A percentile compares a stretch with the other conserved stretches of the same genome.
Evolutionary conservation across 2,888 invertebrate species (phyloP).

Genomic region (Seira musarum): DNA sequence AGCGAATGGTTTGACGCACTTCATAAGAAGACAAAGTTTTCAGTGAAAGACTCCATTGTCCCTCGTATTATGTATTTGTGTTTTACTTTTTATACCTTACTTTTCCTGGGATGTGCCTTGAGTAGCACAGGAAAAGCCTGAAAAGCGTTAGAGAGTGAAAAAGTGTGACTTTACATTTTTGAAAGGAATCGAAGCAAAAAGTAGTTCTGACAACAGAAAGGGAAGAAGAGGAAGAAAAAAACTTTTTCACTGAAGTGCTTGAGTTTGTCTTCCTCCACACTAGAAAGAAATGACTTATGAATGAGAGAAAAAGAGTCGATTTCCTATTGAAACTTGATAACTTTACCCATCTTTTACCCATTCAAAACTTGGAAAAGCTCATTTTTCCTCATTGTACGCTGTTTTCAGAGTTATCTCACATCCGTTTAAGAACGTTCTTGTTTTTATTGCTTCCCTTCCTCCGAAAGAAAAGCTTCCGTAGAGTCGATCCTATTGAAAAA

Average conservation of each 20-base stretch:
- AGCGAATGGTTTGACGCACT: conserved; percentile 20
- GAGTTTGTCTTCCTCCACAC: conserved; percentile 24
- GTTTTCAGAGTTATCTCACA: conserved; percentile 2
- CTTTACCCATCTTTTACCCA: conserved; percentile 49
- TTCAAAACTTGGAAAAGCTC: conserved; percentile 41
- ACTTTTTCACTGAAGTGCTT: conserved; percentile 14
- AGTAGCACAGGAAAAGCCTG: not conserved
- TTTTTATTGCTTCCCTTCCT: conserved; percentile 16
- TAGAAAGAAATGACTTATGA: conserved; percentile 52
- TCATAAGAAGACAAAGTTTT: conserved; percentile 39
- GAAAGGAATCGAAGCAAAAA: conserved; percentile 26
- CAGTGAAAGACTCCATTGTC: conserved; percentile 31
- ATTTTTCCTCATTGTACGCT: conserved; percentile 30
- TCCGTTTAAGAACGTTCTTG: conserved; percentile 13
- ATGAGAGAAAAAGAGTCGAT: conserved; percentile 51
- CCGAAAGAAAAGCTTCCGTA: not conserved
- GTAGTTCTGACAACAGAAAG: conserved; percentile 21
- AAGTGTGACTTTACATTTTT: conserved; percentile 26
- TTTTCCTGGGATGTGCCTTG: conserved; percentile 9
- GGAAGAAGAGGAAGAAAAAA: no score
- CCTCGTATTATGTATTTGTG: conserved; percentile 5
- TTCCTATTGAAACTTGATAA: conserved; percentile 59
- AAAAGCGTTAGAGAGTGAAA: not conserved
- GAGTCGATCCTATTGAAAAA: not conserved
- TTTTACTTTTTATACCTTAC: conserved; percentile 30